Percentiles rank a stretch among this genome's conserved stretches.
Evolutionary conservation across 2,113 vertebrate genomes (phyloP).

Genomic region (Nothocercus julius): DNA sequence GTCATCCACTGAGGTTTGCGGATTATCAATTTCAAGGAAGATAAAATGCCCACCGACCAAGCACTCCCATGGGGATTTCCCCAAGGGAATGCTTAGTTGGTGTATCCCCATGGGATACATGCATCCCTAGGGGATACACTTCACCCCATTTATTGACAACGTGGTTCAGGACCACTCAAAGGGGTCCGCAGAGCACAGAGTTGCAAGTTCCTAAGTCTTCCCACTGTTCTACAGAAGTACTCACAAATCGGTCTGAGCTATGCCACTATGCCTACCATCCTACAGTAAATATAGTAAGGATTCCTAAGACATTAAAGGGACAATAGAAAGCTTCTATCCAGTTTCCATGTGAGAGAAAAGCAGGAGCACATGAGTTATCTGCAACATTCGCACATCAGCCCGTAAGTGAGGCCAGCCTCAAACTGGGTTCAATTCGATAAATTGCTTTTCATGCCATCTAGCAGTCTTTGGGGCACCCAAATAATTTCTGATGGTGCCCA

Average conservation of each 20-base stretch:
- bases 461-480: accelerated
- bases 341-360: accelerated
- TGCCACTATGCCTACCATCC: neutral
- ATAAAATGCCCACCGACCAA: neutral
- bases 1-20: neutral
- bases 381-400: neutral
- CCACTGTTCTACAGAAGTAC: neutral
- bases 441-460: neutral
- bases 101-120: neutral
- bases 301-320: accelerated
- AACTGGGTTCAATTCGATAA: accelerated
- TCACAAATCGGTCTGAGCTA: too few relatives aligned
- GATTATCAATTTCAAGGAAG: neutral
- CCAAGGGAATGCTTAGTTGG: too few relatives aligned
- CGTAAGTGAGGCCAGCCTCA: accelerated
- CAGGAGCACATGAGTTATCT: accelerated
- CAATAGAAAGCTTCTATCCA: neutral
- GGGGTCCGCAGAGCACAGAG: accelerated
- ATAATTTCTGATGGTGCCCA: neutral
- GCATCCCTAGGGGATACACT: neutral
- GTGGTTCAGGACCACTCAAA: neutral
- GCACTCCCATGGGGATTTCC: neutral
- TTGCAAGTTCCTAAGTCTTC: neutral
- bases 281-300: neutral
- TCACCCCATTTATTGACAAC: neutral